Evolutionary conservation across 2,888 invertebrate genomes (phyloP).

Genomic region (Tortrix viridana): DNA sequence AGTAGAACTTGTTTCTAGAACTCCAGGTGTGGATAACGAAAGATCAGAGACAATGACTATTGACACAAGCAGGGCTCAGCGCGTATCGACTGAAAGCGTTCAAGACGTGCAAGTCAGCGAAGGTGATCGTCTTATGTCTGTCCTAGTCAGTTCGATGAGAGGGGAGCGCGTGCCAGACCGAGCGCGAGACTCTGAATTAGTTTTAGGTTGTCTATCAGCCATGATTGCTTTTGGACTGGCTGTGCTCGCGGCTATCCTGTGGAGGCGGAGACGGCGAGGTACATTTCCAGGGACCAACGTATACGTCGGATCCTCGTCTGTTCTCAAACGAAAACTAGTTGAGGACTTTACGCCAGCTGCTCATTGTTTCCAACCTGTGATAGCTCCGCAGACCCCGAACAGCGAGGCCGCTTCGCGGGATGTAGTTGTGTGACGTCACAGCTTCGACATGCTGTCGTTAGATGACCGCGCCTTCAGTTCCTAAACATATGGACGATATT

Average conservation of each 20-base stretch:
- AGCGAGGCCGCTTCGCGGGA: constrained; percentile 76
- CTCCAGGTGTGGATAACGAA: constrained; percentile 85
- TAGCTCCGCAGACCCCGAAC: constrained; percentile 78
- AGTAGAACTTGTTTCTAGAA: constrained; percentile 86
- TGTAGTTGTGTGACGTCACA: constrained; percentile 87
- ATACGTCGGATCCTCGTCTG: constrained; percentile 84
- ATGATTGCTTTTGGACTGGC: constrained; percentile 78
- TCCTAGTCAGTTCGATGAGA: constrained; percentile 86
- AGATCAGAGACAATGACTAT: constrained; percentile 87
- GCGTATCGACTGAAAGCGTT: constrained; percentile 86
- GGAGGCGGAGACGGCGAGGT: constrained; percentile 83
- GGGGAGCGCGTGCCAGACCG: constrained; percentile 83
- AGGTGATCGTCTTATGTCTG: constrained; percentile 85
- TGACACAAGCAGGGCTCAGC: constrained; percentile 86
- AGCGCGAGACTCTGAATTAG: constrained; percentile 82
- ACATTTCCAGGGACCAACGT: constrained; percentile 85
- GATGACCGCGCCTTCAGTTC: constrained; percentile 84
- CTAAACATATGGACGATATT: constrained; percentile 72
- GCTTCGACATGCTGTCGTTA: constrained; percentile 83
- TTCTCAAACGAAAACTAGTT: constrained; percentile 85
- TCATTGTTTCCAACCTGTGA: constrained; percentile 85
- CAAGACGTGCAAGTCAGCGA: constrained; percentile 85
- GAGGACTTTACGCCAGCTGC: constrained; percentile 82
- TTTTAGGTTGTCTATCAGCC: constrained; percentile 85
- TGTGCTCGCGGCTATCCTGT: constrained; percentile 79